Conservation (phyloP, 2,113 vertebrate species). For the Entomyzon cyanotis region DNA sequence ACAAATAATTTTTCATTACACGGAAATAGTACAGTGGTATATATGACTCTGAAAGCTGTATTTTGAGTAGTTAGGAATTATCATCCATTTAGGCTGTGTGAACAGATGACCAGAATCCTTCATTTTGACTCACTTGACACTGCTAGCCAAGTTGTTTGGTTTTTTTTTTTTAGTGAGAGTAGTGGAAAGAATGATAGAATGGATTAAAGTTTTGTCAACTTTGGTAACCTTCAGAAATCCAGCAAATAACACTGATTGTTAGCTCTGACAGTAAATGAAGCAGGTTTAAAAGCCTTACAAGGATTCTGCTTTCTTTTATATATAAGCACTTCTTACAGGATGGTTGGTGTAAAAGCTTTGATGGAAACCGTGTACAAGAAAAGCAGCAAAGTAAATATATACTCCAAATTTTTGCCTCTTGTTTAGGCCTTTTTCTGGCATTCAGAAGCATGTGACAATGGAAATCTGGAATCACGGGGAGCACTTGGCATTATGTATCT, state of each 20-base stretch:
- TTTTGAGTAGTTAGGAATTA: neutral
- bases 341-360: neutral
- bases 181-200: neutral
- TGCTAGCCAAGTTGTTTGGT: neutral
- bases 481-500: conserved; percentile 82
- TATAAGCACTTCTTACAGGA: neutral
- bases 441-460: conserved; percentile 82
- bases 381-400: neutral
- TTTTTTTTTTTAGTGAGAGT: neutral
- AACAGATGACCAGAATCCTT: neutral
- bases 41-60: neutral
- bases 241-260: neutral
- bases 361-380: neutral
- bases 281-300: neutral
- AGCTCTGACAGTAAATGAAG: neutral
- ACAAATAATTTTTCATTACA: neutral
- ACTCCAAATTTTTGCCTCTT: neutral
- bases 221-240: neutral
- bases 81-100: neutral
- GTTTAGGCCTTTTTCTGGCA: conserved; percentile 85
- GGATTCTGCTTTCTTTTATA: neutral
- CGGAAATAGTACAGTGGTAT: neutral
- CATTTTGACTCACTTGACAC: neutral
- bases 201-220: neutral
- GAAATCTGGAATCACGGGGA: conserved; percentile 83